phyloP scores from a whole-genome alignment of 2,797 vertebrate genomes.

The Picus viridis region DNA sequence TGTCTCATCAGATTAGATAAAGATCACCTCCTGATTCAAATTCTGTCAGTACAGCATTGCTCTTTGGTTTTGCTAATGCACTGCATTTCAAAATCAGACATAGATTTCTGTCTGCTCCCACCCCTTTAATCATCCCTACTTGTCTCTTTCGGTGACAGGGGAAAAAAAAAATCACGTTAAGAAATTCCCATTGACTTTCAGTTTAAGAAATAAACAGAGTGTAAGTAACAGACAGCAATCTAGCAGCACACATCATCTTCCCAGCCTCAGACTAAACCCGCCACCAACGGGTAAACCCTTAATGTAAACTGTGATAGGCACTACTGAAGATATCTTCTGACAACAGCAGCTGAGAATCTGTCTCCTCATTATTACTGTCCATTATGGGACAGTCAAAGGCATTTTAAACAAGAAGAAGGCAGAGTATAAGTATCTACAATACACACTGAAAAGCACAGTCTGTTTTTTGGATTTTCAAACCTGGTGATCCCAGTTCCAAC shows the following conservation, averaged over 20 bases:
- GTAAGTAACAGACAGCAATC: neutral
- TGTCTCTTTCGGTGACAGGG: neutral
- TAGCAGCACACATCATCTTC: neutral
- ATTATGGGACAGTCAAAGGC: neutral
- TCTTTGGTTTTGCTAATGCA: neutral
- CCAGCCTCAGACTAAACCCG: neutral
- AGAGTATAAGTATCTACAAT: neutral
- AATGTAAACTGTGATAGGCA: neutral
- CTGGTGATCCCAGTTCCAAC: neutral
- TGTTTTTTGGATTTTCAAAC: neutral
- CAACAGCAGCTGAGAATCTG: neutral
- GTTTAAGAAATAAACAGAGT: neutral
- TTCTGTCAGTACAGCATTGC: neutral
- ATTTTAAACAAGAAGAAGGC: neutral
- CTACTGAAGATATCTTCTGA: neutral
- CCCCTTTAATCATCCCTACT: neutral
- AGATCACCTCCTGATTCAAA: neutral
- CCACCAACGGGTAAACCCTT: neutral
- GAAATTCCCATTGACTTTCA: neutral
- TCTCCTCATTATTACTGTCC: neutral
- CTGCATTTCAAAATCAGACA: constrained; percentile 1
- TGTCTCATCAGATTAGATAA: neutral
- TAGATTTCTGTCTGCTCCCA: neutral
- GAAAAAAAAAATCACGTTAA: neutral
- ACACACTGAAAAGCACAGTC: neutral